Base-by-base conservation (phyloP, 2,888 invertebrate species). In the Linyphia triangularis region DNA sequence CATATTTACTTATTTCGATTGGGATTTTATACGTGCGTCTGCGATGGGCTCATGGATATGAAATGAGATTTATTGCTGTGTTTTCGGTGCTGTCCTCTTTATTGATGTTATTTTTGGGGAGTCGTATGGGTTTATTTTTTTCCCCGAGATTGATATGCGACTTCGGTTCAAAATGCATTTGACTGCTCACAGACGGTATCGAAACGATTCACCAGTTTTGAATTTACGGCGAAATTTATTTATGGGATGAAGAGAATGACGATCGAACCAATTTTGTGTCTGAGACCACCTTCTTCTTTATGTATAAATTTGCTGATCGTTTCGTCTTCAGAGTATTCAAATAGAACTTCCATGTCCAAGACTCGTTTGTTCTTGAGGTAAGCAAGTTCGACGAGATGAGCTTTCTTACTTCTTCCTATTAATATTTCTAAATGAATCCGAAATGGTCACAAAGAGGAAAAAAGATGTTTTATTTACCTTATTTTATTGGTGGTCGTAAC, bases 151-250 rank as follows among this genome's bases (percentile, higher is more conserved):
- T 28, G 28, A 73, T 70, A 24, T 33, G 10, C 19, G 70, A 26
- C 63, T 57, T 59, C 57, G 78, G 77, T 78, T 78, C 70, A 85
- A 85, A 78, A 85, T 85, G 85, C 24, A 85, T 85, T 85, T 85
- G 77, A 85, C 77, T 78, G 85, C 37, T 28, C 61, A 24, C 26
- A 30, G 43, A 63, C 67, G 16, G 28, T 75, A 51, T 77, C 67
- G 75, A 61, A 70, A 59, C 61, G 70, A 61, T 82, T 82, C 82
- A 19, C 19, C 65, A 28, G 28, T 65, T 67, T 67, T 19, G 67
- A 33, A 43, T 70, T 43, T 40, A 43, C 22, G 24, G 24, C n/a
- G 26, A n/a, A 70, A 43, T 70, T 70, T 70, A 43, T 70, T 70
- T 70, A 43, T 43, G 16, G 43, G 43, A 43, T 22, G 9, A 65